These are phyloP conservation scores for Calonectris borealis DNA, from an alignment of 2,113 vertebrate genomes.

Conservation along the genomic window DNA sequence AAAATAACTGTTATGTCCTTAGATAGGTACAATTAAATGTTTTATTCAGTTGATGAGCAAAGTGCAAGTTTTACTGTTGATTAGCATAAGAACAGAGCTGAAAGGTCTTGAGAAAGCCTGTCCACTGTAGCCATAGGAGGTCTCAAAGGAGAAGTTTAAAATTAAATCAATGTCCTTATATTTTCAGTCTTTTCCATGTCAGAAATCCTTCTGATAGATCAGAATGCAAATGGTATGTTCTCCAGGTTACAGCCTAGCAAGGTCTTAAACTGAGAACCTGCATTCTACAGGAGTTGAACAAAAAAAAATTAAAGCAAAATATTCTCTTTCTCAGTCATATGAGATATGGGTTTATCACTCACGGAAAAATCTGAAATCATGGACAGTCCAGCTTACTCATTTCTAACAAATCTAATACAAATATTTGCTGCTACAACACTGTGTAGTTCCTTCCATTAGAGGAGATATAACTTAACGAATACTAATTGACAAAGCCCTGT, in stretches of 20 bases:
- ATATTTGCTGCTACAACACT: background rate
- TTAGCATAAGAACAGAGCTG: background rate
- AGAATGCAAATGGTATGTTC: background rate
- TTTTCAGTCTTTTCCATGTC: background rate
- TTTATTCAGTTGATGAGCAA: conserved; percentile 12
- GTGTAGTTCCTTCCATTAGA: background rate
- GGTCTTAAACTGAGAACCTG: background rate
- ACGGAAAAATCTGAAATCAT: background rate
- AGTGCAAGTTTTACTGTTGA: background rate
- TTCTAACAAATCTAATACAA: background rate
- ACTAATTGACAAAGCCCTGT: background rate
- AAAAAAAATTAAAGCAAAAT: background rate
- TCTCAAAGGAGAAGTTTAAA: background rate
- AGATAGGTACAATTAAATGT: background rate
- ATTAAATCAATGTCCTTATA: background rate
- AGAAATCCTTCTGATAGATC: background rate
- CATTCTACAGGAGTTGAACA: background rate
- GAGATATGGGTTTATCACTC: background rate
- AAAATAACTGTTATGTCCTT: background rate
- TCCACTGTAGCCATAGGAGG: background rate
- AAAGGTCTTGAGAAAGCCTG: background rate
- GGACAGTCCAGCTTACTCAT: background rate
- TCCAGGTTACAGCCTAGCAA: background rate
- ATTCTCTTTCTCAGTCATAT: background rate
- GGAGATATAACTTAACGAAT: background rate